Conservation (phyloP, 2,888 invertebrate species). For the Baccha elongata region DNA sequence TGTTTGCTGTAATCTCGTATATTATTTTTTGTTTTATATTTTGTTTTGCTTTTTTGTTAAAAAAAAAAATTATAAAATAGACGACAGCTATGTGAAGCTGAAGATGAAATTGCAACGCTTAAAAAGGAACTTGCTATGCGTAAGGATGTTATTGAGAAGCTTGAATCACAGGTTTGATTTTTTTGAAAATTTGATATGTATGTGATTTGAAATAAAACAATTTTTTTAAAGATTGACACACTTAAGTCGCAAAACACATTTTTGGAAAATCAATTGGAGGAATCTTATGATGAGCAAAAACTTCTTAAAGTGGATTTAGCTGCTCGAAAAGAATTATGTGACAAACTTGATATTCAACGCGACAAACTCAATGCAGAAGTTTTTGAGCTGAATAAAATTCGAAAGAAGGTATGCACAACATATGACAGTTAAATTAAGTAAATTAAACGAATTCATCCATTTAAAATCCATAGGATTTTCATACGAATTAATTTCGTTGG, state of each 20-base stretch:
- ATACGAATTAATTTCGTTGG: too few relatives aligned
- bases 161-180: slow-evolving; percentile 84
- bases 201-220: not conserved
- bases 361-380: slow-evolving; percentile 85
- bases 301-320: slow-evolving; percentile 86
- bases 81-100: slow-evolving; percentile 83
- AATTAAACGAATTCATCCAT: too few relatives aligned
- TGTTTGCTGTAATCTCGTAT: slow-evolving; percentile 82
- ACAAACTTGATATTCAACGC: slow-evolving; percentile 87
- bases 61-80: slow-evolving; percentile 74
- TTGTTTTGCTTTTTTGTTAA: slow-evolving; percentile 66
- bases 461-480: too few relatives aligned
- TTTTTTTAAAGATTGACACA: slow-evolving; percentile 77
- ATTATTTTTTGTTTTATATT: slow-evolving; percentile 67
- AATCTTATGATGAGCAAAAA: slow-evolving; percentile 84
- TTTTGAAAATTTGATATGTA: not conserved
- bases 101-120: slow-evolving; percentile 85
- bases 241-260: slow-evolving; percentile 85
- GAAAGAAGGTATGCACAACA: slow-evolving; percentile 76
- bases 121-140: slow-evolving; percentile 86
- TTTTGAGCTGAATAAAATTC: slow-evolving; percentile 83
- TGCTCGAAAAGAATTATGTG: slow-evolving; percentile 85
- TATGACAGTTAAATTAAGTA: too few relatives aligned
- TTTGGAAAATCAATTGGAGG: slow-evolving; percentile 86
- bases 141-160: slow-evolving; percentile 83